These are phyloP conservation scores for Carassius carassius DNA, from an alignment of 2,113 vertebrate species.

Conservation along the genomic window DNA sequence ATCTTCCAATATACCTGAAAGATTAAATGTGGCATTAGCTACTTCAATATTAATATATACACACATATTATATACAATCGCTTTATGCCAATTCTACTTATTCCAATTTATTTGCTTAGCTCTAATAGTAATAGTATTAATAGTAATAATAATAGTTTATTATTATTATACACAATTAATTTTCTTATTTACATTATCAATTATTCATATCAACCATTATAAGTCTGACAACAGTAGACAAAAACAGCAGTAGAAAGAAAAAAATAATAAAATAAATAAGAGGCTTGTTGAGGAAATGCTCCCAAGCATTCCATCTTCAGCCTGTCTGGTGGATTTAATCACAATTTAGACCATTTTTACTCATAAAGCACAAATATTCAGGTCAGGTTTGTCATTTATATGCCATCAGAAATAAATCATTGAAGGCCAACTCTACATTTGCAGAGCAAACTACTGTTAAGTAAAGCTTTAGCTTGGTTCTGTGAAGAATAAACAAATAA, in stretches of 20 bases:
- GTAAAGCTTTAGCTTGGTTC: background rate
- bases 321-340: background rate
- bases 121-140: too few species aligned
- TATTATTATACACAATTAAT: too few species aligned
- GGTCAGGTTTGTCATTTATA: background rate
- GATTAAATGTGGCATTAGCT: background rate
- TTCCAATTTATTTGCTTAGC: background rate
- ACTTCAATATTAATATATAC: background rate
- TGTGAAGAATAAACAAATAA: background rate
- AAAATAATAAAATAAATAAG: background rate
- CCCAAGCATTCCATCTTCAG: background rate
- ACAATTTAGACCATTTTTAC: background rate
- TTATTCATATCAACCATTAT: background rate
- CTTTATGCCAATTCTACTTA: background rate
- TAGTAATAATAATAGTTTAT: background rate
- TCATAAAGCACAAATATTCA: slow-evolving; percentile 11
- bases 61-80: background rate
- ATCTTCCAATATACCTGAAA: background rate
- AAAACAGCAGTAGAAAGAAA: background rate
- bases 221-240: background rate
- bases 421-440: background rate
- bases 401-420: background rate
- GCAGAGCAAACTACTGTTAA: background rate
- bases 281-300: background rate
- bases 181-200: background rate